Base-by-base conservation (phyloP, 2,113 vertebrate species). In the Hipposideros armiger region DNA sequence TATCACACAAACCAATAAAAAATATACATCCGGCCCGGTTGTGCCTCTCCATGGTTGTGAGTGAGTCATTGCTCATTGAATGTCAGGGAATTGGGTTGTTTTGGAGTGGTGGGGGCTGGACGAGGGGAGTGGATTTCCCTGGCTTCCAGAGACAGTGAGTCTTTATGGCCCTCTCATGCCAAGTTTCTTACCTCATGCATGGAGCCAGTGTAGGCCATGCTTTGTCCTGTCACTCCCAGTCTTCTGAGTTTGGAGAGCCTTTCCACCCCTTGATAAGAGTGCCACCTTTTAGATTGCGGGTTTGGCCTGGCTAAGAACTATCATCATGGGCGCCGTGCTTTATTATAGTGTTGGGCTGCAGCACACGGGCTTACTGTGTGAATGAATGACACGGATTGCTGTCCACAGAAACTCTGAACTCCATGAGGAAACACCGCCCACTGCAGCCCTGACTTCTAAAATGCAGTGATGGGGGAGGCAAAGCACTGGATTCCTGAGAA, bases 401-500 rank as follows among this genome's bases (percentile, higher is more conserved):
- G 66, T 69, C 74, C 90, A 78, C 54, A 69, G 80, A 82, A 93
- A 80, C 93, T 62, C 54, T 17, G 28, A 84, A 56, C 28, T 17
- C 54, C 5, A 30, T 7, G 30, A 94, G 64, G 70, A 86, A 87
- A 90, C 30, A 74, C 22, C 7, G 6, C 1, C 36, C 24, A 62
- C 36, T 16, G 32, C 42, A 93, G 64, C 50, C 45, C 45, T 90
- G 36, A 62, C 32, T 93, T 95, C 80, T 84, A 62, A 82, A 95
- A 78, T 42, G 50, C 64, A 54, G 52, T 24, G 64, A 64, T n/a
- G 24, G 7, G 14, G 62, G 45, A 74, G 16, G 40, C 66, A 87
- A 40, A 92, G 20, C 13, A 1, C 40, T 42, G 40, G 28, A 73
- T 62, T 95, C 50, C 42, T 30, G 9, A 72, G 36, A 76, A 50